These are phyloP conservation scores for Strigamia transsilvanica DNA, from an alignment of 2,888 invertebrate genomes.

Conservation along the genomic window DNA sequence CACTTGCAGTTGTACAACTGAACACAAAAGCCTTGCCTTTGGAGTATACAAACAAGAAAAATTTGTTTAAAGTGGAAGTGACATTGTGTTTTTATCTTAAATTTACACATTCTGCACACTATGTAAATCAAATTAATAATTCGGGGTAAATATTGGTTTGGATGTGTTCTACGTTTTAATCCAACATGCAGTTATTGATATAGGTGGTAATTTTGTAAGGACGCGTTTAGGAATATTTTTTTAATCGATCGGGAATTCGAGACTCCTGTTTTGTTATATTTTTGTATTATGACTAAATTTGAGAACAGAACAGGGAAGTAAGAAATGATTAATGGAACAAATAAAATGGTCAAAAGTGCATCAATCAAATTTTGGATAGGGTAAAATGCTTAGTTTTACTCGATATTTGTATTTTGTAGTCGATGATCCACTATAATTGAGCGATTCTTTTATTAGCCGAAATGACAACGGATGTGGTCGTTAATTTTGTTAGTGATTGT, in stretches of 20 bases:
- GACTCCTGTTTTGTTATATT: no score
- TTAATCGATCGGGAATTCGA: no score
- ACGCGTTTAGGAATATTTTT: no score
- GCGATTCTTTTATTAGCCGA: constrained; percentile 1
- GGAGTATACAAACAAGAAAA: constrained; percentile 20
- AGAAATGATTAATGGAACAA: no score
- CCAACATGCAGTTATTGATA: no score
- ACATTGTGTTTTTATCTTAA: background rate
- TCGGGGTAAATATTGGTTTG: background rate
- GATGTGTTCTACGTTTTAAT: no score
- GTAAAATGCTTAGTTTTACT: background rate
- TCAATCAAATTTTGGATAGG: background rate
- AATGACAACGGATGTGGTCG: background rate
- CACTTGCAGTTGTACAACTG: constrained; percentile 44
- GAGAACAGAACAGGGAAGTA: no score
- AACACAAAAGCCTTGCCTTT: constrained; percentile 29
- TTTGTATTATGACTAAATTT: no score
- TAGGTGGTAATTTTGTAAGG: no score
- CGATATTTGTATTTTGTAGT: background rate
- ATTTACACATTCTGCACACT: background rate
- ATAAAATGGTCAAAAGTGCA: no score
- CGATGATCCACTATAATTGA: background rate
- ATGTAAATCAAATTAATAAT: background rate
- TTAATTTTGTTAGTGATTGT: constrained; percentile 1
- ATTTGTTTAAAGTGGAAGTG: constrained; percentile 39